phyloP scores from a whole-genome alignment of 2,113 vertebrate species.

The Pterocles gutturalis region DNA sequence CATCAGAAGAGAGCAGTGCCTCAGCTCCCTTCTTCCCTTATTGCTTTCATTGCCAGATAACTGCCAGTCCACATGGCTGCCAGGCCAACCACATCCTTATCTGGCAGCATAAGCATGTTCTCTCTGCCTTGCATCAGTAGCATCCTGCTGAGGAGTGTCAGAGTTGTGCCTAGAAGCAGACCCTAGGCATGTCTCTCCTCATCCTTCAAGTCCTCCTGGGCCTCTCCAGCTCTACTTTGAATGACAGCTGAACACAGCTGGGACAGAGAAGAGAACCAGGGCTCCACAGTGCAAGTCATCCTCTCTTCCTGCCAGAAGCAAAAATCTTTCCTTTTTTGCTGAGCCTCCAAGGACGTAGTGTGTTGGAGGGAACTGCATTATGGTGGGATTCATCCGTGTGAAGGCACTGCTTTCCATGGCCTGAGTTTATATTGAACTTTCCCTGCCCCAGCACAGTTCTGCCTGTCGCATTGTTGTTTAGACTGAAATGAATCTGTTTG shows the following conservation, averaged over 20 bases:
- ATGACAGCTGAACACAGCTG: neutral
- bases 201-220: neutral
- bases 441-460: neutral
- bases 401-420: neutral
- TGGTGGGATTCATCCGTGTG: neutral
- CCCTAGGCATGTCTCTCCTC: neutral
- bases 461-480: neutral
- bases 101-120: neutral
- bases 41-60: neutral
- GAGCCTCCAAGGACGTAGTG: neutral
- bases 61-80: neutral
- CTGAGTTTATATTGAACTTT: neutral
- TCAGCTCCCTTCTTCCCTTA: neutral
- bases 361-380: neutral
- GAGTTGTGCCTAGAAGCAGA: neutral
- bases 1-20: neutral
- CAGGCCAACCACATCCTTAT: neutral
- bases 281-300: neutral
- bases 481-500: conserved; percentile 38
- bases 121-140: neutral
- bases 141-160: neutral
- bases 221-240: neutral
- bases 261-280: conserved; percentile 37
- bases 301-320: neutral
- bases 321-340: neutral